These are phyloP conservation scores for Acestrorhynchus altus DNA, from an alignment of 2,797 vertebrate genomes.

Conservation along the genomic window DNA sequence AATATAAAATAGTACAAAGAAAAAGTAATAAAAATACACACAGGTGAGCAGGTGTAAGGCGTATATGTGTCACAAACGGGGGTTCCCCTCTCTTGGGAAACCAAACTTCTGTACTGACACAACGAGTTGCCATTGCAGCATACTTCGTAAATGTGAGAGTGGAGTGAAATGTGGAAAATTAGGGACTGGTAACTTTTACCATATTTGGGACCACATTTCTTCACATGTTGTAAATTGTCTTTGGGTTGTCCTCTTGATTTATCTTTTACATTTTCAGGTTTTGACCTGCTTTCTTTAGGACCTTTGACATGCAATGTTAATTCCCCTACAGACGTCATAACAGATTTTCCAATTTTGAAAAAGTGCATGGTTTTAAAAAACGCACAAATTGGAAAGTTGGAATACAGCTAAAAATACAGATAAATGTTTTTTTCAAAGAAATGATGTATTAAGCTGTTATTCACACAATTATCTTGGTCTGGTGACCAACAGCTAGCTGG, in stretches of 20 bases:
- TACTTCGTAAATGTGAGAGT: background rate
- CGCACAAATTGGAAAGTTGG: too few relatives aligned
- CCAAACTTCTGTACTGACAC: constrained; percentile 15
- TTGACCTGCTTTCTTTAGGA: background rate
- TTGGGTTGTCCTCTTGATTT: background rate
- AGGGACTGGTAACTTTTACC: constrained; percentile 6
- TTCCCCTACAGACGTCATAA: too few relatives aligned
- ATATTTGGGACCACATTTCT: background rate
- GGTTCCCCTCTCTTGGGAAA: constrained; percentile 42
- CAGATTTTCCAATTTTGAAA: too few relatives aligned
- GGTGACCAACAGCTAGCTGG: too few relatives aligned
- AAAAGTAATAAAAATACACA: constrained; percentile 12
- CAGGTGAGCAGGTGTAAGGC: constrained; percentile 36
- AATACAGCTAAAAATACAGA: too few relatives aligned
- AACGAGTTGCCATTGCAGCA: background rate
- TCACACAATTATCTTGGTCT: too few relatives aligned
- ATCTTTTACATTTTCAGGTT: background rate
- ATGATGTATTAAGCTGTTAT: too few relatives aligned
- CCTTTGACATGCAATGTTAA: background rate
- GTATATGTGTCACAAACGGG: constrained; percentile 11
- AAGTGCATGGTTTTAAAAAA: too few relatives aligned
- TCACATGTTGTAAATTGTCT: background rate
- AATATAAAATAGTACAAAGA: background rate
- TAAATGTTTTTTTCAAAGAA: too few relatives aligned
- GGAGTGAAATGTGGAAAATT: constrained; percentile 12